These are phyloP conservation scores for Xestia sexstrigata DNA, from an alignment of 2,888 invertebrate genomes.

Conservation along the genomic window DNA sequence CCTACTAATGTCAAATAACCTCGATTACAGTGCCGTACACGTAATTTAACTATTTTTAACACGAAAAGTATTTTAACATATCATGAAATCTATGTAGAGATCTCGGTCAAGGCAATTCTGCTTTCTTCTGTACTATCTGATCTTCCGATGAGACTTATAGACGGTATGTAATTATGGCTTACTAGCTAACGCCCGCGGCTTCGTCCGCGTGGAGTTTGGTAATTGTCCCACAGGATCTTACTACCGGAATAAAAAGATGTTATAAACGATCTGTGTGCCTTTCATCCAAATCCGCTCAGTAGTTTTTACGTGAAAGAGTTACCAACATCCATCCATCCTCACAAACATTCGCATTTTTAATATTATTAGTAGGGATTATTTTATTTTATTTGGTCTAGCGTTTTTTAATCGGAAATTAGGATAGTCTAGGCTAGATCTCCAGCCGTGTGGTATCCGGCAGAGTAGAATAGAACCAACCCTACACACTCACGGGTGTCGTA, in stretches of 20 bases:
- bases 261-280: too few species aligned
- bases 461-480: too few species aligned
- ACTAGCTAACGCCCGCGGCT: neutral
- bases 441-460: too few species aligned
- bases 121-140: constrained; percentile 63
- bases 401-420: neutral
- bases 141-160: constrained; percentile 42
- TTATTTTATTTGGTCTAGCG: neutral
- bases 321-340: neutral
- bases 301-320: too few species aligned
- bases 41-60: constrained; percentile 58
- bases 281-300: too few species aligned
- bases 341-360: neutral
- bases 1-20: constrained; percentile 40
- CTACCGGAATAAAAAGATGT: too few species aligned
- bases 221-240: too few species aligned
- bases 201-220: too few species aligned
- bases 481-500: too few species aligned
- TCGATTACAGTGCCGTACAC: constrained; percentile 32
- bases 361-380: neutral
- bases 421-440: neutral
- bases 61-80: constrained; percentile 50
- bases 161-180: constrained; percentile 32
- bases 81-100: constrained; percentile 59
- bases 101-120: constrained; percentile 60